A percentile compares a stretch with the other conserved stretches of the same genome.
Conservation (phyloP, 2,888 invertebrate genomes). For the Acleris sparsana region DNA sequence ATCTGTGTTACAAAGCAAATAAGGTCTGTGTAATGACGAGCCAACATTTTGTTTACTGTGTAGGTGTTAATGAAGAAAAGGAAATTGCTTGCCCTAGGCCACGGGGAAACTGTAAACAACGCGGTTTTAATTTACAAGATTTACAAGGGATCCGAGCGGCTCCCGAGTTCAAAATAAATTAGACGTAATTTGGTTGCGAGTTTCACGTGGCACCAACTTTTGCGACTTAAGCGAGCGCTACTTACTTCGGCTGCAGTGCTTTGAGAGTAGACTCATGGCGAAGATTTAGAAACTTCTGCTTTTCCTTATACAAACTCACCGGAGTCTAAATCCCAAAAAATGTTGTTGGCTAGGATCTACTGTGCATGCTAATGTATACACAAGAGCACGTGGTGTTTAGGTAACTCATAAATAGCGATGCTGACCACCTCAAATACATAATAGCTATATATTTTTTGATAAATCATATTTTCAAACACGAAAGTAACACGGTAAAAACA, state of each 20-base stretch:
- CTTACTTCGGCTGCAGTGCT: not conserved
- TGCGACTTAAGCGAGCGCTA: conserved; percentile 5
- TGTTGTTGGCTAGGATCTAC: too few species aligned
- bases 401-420: too few species aligned
- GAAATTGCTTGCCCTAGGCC: conserved; percentile 29
- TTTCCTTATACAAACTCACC: too few species aligned
- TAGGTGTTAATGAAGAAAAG: conserved; percentile 32
- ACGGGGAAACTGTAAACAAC: conserved; percentile 30
- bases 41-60: conserved; percentile 27
- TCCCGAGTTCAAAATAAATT: conserved; percentile 17
- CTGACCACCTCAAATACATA: too few species aligned
- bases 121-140: conserved; percentile 30
- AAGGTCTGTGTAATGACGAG: conserved; percentile 22
- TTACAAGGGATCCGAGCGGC: conserved; percentile 18
- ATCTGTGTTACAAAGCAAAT: conserved; percentile 19
- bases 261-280: not conserved
- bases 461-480: not conserved
- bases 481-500: conserved; percentile 5
- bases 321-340: too few species aligned
- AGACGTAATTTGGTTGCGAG: conserved; percentile 14
- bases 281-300: not conserved
- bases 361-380: too few species aligned
- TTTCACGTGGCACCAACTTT: conserved; percentile 9
- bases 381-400: too few species aligned
- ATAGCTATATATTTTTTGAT: too few species aligned